Evolutionary conservation across 2,888 invertebrate genomes (phyloP).

Genomic region (Dioctria rufipes): DNA sequence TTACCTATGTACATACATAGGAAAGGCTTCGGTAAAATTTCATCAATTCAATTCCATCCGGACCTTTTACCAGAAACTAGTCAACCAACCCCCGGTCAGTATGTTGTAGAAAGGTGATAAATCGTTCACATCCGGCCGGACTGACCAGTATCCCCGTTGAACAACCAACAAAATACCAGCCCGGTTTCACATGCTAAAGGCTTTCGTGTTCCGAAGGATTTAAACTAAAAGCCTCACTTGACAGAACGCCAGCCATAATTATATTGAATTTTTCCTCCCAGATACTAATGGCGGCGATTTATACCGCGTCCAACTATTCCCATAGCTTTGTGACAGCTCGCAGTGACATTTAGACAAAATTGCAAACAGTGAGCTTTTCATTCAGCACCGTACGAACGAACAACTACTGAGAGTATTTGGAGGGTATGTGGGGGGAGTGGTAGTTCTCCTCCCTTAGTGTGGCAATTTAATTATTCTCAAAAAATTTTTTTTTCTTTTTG

Average conservation of each 20-base stretch:
- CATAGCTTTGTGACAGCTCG: background rate
- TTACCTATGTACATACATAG: background rate
- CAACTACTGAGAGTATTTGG: too few species aligned
- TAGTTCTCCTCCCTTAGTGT: too few species aligned
- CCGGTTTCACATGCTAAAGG: background rate
- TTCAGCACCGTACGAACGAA: too few species aligned
- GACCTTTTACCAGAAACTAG: background rate
- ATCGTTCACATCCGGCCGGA: too few species aligned
- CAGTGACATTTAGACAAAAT: constrained; percentile 20
- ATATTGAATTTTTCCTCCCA: constrained; percentile 15
- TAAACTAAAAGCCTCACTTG: background rate
- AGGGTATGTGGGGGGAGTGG: too few species aligned
- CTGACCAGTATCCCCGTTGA: background rate
- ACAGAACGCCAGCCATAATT: constrained; percentile 1
- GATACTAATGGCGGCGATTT: constrained; percentile 35
- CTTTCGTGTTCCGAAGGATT: constrained; percentile 26
- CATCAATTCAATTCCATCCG: background rate
- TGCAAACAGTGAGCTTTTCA: background rate
- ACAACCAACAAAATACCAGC: background rate
- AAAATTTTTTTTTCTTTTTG: too few species aligned
- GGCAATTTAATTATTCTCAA: too few species aligned
- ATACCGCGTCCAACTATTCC: constrained; percentile 1
- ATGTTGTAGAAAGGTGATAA: background rate
- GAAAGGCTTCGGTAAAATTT: background rate
- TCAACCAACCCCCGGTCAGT: background rate